These are phyloP conservation scores for Cyclura pinguis DNA, from an alignment of 2,797 vertebrate genomes.

Conservation along the genomic window DNA sequence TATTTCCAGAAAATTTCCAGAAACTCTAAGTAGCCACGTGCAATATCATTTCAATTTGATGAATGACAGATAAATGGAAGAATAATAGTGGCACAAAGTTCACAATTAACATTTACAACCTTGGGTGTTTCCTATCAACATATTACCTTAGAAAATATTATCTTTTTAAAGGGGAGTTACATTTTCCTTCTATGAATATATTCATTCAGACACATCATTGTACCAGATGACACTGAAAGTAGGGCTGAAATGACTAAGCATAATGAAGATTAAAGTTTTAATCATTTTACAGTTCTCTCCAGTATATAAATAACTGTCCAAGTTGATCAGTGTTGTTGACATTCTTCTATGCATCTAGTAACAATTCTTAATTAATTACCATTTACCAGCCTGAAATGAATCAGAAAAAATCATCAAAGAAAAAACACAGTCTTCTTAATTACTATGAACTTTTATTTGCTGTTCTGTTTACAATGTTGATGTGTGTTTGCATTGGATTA, in stretches of 20 bases:
- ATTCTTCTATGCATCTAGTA: slow-evolving; percentile 30
- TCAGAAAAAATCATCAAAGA: slow-evolving; percentile 27
- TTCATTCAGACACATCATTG: slow-evolving; percentile 14
- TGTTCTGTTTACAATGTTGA: slow-evolving; percentile 57
- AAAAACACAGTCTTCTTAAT: slow-evolving; percentile 44
- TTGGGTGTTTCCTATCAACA: slow-evolving; percentile 8
- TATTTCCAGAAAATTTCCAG: background rate
- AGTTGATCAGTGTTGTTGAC: slow-evolving; percentile 14
- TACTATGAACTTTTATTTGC: slow-evolving; percentile 68
- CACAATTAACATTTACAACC: slow-evolving; percentile 53
- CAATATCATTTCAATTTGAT: background rate
- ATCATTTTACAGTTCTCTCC: slow-evolving; percentile 46
- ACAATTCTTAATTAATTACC: slow-evolving; percentile 32
- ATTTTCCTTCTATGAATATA: slow-evolving; percentile 10
- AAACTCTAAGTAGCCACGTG: background rate
- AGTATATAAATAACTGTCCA: slow-evolving; percentile 41
- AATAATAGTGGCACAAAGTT: slow-evolving; percentile 26
- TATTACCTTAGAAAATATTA: slow-evolving; percentile 53
- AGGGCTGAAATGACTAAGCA: background rate
- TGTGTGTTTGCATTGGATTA: slow-evolving; percentile 70
- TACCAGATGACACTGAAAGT: slow-evolving; percentile 33
- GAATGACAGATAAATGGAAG: slow-evolving; percentile 8
- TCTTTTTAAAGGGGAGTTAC: slow-evolving; percentile 11
- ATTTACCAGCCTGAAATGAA: slow-evolving; percentile 69
- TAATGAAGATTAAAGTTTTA: slow-evolving; percentile 55